A percentile compares a stretch with the other conserved stretches of the same genome.
phyloP scores from a whole-genome alignment of 2,888 invertebrate species.

The Dendrolimus houi region DNA sequence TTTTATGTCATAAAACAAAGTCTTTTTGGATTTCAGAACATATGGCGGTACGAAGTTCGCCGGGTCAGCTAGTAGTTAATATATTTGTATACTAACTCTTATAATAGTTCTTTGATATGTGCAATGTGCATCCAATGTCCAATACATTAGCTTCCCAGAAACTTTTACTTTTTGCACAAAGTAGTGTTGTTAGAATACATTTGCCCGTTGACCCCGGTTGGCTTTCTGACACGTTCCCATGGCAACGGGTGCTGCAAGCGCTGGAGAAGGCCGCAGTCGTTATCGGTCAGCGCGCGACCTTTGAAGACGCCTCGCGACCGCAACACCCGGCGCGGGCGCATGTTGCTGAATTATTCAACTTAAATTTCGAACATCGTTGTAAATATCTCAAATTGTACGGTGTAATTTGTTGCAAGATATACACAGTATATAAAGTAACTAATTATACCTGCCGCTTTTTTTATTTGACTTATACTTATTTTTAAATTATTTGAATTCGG shows the following conservation, averaged over 20 bases:
- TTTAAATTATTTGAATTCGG: too few relatives aligned
- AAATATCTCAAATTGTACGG: slow-evolving; percentile 1
- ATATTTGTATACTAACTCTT: too few relatives aligned
- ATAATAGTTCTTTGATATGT: too few relatives aligned
- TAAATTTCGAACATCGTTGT: slow-evolving; percentile 7
- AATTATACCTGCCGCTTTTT: too few relatives aligned
- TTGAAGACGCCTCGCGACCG: slow-evolving; percentile 51
- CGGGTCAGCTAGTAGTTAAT: too few relatives aligned
- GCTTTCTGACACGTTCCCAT: background rate
- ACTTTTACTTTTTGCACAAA: background rate
- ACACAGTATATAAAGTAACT: too few relatives aligned
- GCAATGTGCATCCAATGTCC: too few relatives aligned
- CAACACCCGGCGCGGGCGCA: slow-evolving; percentile 4
- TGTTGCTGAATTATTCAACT: slow-evolving; percentile 20
- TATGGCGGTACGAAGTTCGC: too few relatives aligned
- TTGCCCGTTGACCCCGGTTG: background rate
- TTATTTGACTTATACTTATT: too few relatives aligned
- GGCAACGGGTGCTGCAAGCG: slow-evolving; percentile 14
- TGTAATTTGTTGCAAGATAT: too few relatives aligned
- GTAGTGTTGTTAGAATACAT: background rate
- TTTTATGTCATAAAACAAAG: too few relatives aligned
- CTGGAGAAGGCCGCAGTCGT: slow-evolving; percentile 63
- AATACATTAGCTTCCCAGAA: background rate
- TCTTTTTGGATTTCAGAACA: too few relatives aligned
- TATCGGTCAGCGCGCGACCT: slow-evolving; percentile 67